Conservation (phyloP, 2,888 invertebrate genomes). For the Ctena decussata region DNA sequence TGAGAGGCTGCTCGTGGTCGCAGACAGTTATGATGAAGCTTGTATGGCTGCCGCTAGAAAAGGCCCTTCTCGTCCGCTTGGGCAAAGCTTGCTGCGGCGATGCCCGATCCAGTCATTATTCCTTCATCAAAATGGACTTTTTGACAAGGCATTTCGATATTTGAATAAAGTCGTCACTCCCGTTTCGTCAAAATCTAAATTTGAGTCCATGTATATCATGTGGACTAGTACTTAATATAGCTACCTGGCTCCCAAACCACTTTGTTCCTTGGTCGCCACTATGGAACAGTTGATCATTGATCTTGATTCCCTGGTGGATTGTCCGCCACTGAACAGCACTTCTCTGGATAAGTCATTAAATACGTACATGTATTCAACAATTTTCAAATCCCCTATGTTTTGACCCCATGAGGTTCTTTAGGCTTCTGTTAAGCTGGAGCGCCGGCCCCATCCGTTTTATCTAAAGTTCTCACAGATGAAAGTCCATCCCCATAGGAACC, state of each 20-base stretch:
- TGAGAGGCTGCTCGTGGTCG: background rate
- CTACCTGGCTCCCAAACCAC: constrained; percentile 21
- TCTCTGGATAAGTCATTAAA: background rate
- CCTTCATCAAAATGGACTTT: background rate
- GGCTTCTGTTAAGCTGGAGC: background rate
- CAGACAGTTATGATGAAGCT: background rate
- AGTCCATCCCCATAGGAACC: background rate
- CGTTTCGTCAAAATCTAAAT: background rate
- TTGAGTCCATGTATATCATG: background rate
- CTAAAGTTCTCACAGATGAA: background rate
- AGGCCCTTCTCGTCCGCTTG: background rate
- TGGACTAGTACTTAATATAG: background rate
- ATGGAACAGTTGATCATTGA: too few species aligned
- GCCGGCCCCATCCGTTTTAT: background rate
- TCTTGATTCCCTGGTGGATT: too few species aligned
- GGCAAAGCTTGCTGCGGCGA: too few species aligned
- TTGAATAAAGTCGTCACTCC: background rate
- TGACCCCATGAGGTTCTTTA: background rate
- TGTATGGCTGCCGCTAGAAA: background rate
- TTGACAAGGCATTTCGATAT: background rate
- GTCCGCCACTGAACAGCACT: background rate
- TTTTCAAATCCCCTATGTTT: background rate
- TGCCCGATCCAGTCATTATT: constrained; percentile 1
- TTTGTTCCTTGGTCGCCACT: too few species aligned
- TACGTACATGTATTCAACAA: background rate